These are phyloP conservation scores for Hycleus phaleratus DNA, from an alignment of 1,140 invertebrate genomes.

Conservation along the genomic window DNA sequence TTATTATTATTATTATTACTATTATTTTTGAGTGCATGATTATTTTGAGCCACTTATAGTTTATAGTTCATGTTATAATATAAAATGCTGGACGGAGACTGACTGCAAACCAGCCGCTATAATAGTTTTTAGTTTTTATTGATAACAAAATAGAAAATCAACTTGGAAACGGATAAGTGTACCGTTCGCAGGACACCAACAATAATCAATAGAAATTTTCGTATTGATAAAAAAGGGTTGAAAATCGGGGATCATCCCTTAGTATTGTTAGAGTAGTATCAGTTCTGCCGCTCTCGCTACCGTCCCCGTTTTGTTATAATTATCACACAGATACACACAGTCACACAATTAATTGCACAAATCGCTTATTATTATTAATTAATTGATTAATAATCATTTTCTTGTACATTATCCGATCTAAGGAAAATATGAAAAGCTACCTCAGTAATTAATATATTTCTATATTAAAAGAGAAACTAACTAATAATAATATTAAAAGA, in stretches of 20 bases:
- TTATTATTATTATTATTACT: background rate
- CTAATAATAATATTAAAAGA: no score
- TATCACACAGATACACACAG: no score
- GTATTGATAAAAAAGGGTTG: no score
- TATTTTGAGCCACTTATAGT: conserved; percentile 31
- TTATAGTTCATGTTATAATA: conserved; percentile 35
- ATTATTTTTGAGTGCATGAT: conserved; percentile 21
- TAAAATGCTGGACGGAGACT: conserved; percentile 39
- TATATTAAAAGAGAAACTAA: conserved; percentile 18
- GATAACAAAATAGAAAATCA: background rate
- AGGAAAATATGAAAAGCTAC: conserved; percentile 34
- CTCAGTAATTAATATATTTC: conserved; percentile 43
- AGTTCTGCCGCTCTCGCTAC: no score
- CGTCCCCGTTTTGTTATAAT: no score
- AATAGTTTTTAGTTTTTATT: conserved; percentile 9
- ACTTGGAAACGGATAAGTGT: conserved; percentile 35
- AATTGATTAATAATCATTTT: conserved; percentile 2
- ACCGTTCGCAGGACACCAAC: conserved; percentile 1
- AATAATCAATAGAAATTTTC: no score
- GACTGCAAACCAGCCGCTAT: conserved; percentile 39
- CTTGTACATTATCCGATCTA: conserved; percentile 38
- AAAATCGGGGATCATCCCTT: no score
- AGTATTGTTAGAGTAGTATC: no score
- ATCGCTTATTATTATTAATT: background rate
- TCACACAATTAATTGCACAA: no score